Conservation (phyloP, 1,140 invertebrate genomes). For the Amyelois transitella region DNA sequence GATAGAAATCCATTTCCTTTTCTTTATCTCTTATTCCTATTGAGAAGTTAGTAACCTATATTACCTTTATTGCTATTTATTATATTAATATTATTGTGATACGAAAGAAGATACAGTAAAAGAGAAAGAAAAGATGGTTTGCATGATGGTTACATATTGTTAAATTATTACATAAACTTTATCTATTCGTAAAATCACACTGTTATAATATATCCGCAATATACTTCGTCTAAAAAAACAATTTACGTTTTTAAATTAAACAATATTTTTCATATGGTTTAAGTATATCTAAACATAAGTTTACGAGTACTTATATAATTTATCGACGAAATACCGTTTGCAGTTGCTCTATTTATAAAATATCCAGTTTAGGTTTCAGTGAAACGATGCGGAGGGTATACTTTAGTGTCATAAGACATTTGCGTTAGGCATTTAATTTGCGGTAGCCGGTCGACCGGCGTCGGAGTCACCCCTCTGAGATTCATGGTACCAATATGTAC, state of each 20-base stretch:
- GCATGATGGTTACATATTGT: too few species aligned
- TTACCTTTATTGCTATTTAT: neutral
- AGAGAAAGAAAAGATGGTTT: too few species aligned
- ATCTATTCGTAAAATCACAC: too few species aligned
- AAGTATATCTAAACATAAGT: too few species aligned
- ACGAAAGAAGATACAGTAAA: too few species aligned
- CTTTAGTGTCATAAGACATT: conserved; percentile 19
- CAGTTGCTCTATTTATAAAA: conserved; percentile 38
- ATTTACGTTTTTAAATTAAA: too few species aligned
- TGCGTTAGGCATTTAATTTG: conserved; percentile 13
- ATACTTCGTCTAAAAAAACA: too few species aligned
- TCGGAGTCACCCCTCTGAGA: neutral
- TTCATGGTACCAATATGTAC: neutral
- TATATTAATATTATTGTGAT: too few species aligned
- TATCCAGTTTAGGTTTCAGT: conserved; percentile 19
- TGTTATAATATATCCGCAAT: too few species aligned
- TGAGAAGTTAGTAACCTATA: neutral
- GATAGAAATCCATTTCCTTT: conserved; percentile 13
- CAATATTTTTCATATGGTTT: too few species aligned
- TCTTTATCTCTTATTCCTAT: neutral
- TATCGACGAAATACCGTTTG: conserved; percentile 30
- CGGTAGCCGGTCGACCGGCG: conserved; percentile 2
- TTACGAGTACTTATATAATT: too few species aligned
- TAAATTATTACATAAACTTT: too few species aligned
- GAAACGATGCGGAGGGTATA: conserved; percentile 19